Base-by-base conservation (phyloP, 2,797 vertebrate genomes). In the Lophius americanus region DNA sequence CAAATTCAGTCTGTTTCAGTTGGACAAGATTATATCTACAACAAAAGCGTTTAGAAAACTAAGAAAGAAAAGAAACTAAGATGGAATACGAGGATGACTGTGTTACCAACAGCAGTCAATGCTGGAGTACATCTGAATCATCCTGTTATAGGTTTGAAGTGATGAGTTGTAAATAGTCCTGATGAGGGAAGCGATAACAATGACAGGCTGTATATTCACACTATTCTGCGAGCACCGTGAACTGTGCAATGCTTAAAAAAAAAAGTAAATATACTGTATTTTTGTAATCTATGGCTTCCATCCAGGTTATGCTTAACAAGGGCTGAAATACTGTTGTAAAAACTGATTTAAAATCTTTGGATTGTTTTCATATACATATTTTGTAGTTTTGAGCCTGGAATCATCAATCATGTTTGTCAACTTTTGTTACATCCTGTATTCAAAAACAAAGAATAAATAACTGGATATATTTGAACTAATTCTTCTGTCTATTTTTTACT, bases 181-280 rank as follows among this genome's bases (percentile, higher is more conserved):
- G 2, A 37, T 46, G 54, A 60, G 48, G 37, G 60, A 5, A 10
- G 51, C 42, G 54, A 32, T 54, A 35, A 36, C 38, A 63, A 60
- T 61, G 8, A 60, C 60, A 60, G 54, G 56, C 63, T 60, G 70
- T 60, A 49, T 70, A 75, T 53, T 60, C 10, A n/a, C 66, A 72
- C 64, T 39, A 32, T 65, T 60, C 46, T 68, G 41, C 11, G 6
- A 54, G 65, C 60, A 54, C 64, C 73, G 41, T 61, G 41, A 48
- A 60, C 60, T 68, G 71, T 78, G 68, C 68, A 55, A 60, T 79
- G 69, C 51, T 79, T 60, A 52, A 64, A 5, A 7, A 47, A 79
- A 81, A 71, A 3, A 86, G 73, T 87, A 87, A 83, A 83, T 89
- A 88, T 13, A 10, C 10, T 68, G 62, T 90, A 84, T 89, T 84